These are phyloP conservation scores for Lepisosteus oculatus DNA, from an alignment of 2,113 vertebrate genomes.

Conservation along the genomic window DNA sequence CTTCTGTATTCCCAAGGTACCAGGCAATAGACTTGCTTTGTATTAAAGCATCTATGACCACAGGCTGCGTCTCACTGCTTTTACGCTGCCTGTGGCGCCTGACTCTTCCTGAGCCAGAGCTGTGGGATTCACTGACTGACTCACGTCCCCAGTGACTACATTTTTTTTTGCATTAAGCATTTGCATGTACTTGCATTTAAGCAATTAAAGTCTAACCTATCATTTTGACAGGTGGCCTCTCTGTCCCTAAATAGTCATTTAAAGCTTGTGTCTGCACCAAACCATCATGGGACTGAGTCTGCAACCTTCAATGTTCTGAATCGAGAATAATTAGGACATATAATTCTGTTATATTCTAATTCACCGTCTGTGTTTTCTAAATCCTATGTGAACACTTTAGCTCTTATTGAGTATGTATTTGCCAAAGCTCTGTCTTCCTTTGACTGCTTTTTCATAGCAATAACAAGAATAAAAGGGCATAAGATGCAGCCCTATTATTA, in stretches of 20 bases:
- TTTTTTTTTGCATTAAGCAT: slow-evolving; percentile 34
- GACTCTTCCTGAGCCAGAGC: slow-evolving; percentile 36
- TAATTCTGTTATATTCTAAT: slow-evolving; percentile 58
- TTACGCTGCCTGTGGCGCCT: slow-evolving; percentile 39
- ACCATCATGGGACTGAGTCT: slow-evolving; percentile 26
- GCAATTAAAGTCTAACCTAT: slow-evolving; percentile 50
- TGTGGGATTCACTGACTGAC: slow-evolving; percentile 33
- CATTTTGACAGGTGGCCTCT: slow-evolving; percentile 53
- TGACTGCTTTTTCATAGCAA: slow-evolving; percentile 42
- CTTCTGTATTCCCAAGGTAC: not conserved
- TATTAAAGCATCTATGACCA: not conserved
- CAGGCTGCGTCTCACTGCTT: slow-evolving; percentile 10
- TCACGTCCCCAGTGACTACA: slow-evolving; percentile 32
- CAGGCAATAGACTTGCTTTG: not conserved
- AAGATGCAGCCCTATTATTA: slow-evolving; percentile 56
- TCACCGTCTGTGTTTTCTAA: slow-evolving; percentile 58
- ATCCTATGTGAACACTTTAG: slow-evolving; percentile 51
- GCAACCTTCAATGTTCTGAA: slow-evolving; percentile 26
- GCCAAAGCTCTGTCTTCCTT: slow-evolving; percentile 47
- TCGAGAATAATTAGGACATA: slow-evolving; percentile 68
- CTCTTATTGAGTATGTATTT: slow-evolving; percentile 56
- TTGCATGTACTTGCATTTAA: slow-evolving; percentile 50
- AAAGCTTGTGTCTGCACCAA: slow-evolving; percentile 26
- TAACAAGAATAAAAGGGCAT: slow-evolving; percentile 48
- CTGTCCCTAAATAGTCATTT: slow-evolving; percentile 45